Conservation (phyloP, 2,888 invertebrate species). For the Germaria angustata region DNA sequence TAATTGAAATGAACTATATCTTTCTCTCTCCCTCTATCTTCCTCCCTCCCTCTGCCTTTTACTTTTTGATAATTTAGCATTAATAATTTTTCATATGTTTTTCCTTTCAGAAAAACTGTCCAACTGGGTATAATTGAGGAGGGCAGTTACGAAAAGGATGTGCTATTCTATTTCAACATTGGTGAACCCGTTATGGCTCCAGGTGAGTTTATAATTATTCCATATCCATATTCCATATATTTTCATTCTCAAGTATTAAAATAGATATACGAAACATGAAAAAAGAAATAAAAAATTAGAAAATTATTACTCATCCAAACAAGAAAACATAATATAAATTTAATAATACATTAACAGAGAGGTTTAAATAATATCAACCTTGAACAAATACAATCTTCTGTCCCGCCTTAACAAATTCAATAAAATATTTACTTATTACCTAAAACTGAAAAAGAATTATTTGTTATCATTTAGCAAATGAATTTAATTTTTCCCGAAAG, state of each 20-base stretch:
- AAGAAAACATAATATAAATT: background rate
- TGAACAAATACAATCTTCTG: background rate
- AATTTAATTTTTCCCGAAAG: constrained; percentile 7
- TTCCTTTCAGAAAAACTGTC: constrained; percentile 91
- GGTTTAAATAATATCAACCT: too few species aligned
- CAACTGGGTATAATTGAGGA: constrained; percentile 94
- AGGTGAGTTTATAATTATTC: constrained; percentile 83
- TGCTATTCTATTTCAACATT: constrained; percentile 94
- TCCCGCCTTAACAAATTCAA: background rate
- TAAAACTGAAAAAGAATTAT: background rate
- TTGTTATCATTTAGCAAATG: background rate
- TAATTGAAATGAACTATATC: too few species aligned
- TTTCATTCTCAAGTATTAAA: background rate
- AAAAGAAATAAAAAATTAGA: background rate
- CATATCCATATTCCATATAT: constrained; percentile 35
- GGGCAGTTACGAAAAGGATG: constrained; percentile 98
- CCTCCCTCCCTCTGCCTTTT: too few species aligned
- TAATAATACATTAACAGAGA: background rate
- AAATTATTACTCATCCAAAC: background rate
- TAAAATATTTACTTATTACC: background rate
- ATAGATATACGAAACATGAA: background rate
- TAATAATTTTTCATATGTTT: constrained; percentile 73
- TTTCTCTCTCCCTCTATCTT: too few species aligned
- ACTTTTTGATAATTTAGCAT: too few species aligned
- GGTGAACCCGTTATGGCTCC: constrained; percentile 93